These are phyloP conservation scores for Erithacus rubecula DNA, from an alignment of 2,797 vertebrate genomes.

Conservation along the genomic window DNA sequence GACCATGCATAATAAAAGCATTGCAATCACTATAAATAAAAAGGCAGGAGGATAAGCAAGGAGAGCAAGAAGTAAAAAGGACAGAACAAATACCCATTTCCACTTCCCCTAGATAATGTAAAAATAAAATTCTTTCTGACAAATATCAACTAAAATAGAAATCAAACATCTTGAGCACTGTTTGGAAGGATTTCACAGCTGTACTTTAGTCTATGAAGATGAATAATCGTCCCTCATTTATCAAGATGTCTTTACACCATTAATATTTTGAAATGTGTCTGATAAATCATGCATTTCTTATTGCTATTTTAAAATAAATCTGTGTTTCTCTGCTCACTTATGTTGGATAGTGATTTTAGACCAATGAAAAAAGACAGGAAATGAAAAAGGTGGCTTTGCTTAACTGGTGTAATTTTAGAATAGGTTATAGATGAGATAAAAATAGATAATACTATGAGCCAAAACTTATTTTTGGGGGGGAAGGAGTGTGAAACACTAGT, in stretches of 20 bases:
- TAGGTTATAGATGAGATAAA: constrained; percentile 10
- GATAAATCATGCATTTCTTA: neutral
- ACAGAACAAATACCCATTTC: neutral
- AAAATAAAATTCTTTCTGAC: constrained; percentile 36
- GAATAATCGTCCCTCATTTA: constrained; percentile 5
- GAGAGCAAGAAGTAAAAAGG: neutral
- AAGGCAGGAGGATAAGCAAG: neutral
- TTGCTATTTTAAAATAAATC: neutral
- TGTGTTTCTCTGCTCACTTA: neutral
- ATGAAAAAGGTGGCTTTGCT: neutral
- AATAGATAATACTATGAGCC: neutral
- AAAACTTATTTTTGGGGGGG: neutral
- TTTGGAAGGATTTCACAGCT: constrained; percentile 23
- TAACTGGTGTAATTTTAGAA: neutral
- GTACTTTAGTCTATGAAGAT: constrained; percentile 15
- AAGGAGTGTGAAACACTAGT: neutral
- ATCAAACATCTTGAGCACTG: constrained; percentile 10
- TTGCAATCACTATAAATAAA: neutral
- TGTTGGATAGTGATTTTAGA: neutral
- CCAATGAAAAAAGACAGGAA: neutral
- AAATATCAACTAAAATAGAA: constrained; percentile 42
- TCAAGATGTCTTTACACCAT: constrained; percentile 14
- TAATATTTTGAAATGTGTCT: constrained; percentile 36
- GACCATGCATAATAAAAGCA: neutral
- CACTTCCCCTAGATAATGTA: neutral